A percentile compares a stretch with the other conserved stretches of the same genome.
These are phyloP conservation scores for Pristionchus mayeri DNA, from an alignment of 2,888 invertebrate species.

Conservation along the genomic window DNA sequence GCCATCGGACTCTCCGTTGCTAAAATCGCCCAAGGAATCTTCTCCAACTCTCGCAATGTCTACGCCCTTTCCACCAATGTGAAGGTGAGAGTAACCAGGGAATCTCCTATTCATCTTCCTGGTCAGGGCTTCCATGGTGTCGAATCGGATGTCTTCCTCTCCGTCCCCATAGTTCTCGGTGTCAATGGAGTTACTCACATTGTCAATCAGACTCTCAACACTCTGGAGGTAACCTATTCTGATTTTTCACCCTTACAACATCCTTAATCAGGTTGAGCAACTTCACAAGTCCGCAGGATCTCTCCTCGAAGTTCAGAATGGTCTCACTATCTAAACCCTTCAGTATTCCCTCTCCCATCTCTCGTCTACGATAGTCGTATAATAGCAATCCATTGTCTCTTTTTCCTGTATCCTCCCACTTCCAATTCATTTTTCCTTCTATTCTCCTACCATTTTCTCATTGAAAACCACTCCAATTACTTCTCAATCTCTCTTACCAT, in stretches of 20 bases:
- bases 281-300: conserved; percentile 70
- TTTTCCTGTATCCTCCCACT: too few relatives aligned
- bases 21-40: conserved; percentile 76
- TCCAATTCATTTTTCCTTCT: background rate
- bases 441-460: too few relatives aligned
- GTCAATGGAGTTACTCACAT: conserved; percentile 71
- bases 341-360: conserved; percentile 33
- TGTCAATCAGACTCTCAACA: conserved; percentile 69
- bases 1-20: conserved; percentile 78
- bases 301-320: conserved; percentile 70
- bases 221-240: conserved; percentile 58
- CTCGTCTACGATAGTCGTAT: background rate
- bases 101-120: background rate
- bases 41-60: conserved; percentile 77
- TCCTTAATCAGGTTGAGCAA: conserved; percentile 55
- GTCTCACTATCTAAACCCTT: conserved; percentile 56
- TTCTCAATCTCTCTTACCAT: background rate
- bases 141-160: conserved; percentile 87
- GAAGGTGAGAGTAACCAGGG: conserved; percentile 66
- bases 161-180: conserved; percentile 82
- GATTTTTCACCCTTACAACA: too few relatives aligned
- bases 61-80: conserved; percentile 77
- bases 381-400: conserved; percentile 40
- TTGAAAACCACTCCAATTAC: conserved; percentile 9
- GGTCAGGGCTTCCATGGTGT: conserved; percentile 87